Evolutionary conservation across 2,797 vertebrate genomes (phyloP).

Genomic region (Gymnopithys bicolor): DNA sequence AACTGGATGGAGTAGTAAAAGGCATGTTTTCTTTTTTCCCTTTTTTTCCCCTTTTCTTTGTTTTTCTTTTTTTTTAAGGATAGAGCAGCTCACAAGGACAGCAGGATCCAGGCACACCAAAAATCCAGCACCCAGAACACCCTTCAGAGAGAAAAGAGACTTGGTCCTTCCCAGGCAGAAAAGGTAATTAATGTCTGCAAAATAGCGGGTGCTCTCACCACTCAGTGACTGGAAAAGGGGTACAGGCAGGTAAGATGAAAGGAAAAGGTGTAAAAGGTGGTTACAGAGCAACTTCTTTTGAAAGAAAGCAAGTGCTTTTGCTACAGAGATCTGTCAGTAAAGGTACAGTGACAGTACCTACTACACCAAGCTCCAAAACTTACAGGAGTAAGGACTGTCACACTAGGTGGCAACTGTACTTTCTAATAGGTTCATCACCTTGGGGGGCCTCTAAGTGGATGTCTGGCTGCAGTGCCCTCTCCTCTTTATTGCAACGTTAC

Average conservation of each 20-base stretch:
- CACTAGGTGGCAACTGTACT: not conserved
- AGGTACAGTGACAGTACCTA: not conserved
- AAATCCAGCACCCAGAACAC: not conserved
- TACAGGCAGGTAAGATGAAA: not conserved
- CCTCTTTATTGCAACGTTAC: not conserved
- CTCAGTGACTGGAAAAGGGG: not conserved
- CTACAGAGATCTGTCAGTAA: fast-evolving
- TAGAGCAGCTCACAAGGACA: not conserved
- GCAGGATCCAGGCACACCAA: not conserved
- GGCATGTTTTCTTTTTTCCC: not conserved
- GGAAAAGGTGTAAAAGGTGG: not conserved
- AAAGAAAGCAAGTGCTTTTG: not conserved
- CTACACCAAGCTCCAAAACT: not conserved
- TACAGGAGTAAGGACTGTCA: not conserved
- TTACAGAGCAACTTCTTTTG: not conserved
- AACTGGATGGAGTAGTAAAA: not conserved
- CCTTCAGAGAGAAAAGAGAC: not conserved
- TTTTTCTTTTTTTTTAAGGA: not conserved
- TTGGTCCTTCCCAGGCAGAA: not conserved
- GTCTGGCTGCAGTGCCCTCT: not conserved
- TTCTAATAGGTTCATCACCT: not conserved
- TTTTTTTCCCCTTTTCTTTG: not conserved
- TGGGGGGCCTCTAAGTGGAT: not conserved
- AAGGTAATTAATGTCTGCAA: not conserved
- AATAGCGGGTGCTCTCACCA: not conserved